Evolutionary conservation across 2,888 invertebrate genomes (phyloP), one percentile per base, ranked within the genome.

Genomic region (Boloria euphrosyne): DNA sequence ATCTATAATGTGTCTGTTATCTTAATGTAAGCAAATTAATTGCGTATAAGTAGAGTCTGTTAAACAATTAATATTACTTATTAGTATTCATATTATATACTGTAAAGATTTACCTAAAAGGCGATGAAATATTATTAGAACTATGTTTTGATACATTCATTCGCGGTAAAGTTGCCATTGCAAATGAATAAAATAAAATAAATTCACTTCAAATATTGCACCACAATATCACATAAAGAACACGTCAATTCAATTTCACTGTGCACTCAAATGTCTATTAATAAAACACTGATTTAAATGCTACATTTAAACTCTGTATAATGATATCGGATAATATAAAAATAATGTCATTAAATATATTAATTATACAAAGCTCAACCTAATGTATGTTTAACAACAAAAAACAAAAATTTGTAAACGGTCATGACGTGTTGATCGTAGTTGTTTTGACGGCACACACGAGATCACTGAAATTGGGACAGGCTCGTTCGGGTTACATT

Each of bases 161-260:
- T 74, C 91, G 82, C 22, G 91, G 91, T 78, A 92, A 86, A 72
- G 91, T 92, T 78, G 91, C 91, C 91, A 92, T 92, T 65, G 63
- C 38, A 65, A 38, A 64, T n/a, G 38, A 16, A 51, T 22, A 13
- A 27, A 54, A 59, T 46, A 59, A n/a, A n/a, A n/a, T n/a, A n/a
- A n/a, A 65, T 31, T 27, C 50, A 54, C n/a, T 38, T 22, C 58
- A 68, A 17, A 58, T 54, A 65, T 63, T 47, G 38, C 54, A 18
- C 55, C 71, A 75, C 70, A 65, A 73, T 72, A 65, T 67, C 62
- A 71, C 60, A 70, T 67, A 64, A 71, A 67, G 38, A 68, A 67
- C 70, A 72, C 71, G 55, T 71, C 70, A 73, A 74, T 71, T 71
- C 70, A 73, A 74, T 71, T 75, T 67, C 75, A 72, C 77, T 72